Percentiles rank a stretch among this genome's conserved stretches.
phyloP scores from a whole-genome alignment of 92 coral and sea anemone genomes.

The Epizoanthus stellaris region DNA sequence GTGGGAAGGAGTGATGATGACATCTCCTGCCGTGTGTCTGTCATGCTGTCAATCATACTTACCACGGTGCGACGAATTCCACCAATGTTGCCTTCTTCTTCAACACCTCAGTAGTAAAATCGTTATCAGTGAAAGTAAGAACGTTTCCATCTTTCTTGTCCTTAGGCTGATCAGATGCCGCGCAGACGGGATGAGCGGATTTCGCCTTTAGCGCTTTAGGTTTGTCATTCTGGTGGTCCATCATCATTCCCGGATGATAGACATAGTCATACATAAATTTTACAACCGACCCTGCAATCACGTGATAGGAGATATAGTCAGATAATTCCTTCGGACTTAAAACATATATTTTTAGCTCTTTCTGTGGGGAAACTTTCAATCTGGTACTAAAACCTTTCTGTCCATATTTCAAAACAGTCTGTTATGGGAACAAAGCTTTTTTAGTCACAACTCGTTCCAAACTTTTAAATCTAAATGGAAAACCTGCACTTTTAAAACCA shows the following conservation, averaged over 20 bases:
- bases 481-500: too few species aligned
- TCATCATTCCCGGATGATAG: constrained; percentile 10
- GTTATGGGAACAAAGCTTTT: too few species aligned
- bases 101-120: constrained; percentile 18
- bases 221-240: constrained; percentile 23
- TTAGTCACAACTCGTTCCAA: too few species aligned
- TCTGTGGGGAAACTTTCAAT: too few species aligned
- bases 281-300: constrained; percentile 13
- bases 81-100: constrained; percentile 33
- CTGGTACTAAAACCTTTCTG: too few species aligned
- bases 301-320: too few species aligned
- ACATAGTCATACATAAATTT: constrained; percentile 20
- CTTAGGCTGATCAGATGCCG: constrained; percentile 25
- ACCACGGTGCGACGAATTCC: constrained; percentile 37
- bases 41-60: background rate
- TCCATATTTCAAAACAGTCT: too few species aligned
- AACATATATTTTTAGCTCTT: too few species aligned
- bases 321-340: too few species aligned
- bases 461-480: too few species aligned
- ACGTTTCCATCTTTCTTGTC: background rate
- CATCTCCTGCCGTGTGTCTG: background rate
- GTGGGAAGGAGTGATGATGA: too few species aligned
- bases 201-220: background rate
- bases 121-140: constrained; percentile 25
- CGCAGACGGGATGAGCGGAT: constrained; percentile 5